Base-by-base conservation (phyloP, 2,797 vertebrate genomes). In the Onychomys arenicola region DNA sequence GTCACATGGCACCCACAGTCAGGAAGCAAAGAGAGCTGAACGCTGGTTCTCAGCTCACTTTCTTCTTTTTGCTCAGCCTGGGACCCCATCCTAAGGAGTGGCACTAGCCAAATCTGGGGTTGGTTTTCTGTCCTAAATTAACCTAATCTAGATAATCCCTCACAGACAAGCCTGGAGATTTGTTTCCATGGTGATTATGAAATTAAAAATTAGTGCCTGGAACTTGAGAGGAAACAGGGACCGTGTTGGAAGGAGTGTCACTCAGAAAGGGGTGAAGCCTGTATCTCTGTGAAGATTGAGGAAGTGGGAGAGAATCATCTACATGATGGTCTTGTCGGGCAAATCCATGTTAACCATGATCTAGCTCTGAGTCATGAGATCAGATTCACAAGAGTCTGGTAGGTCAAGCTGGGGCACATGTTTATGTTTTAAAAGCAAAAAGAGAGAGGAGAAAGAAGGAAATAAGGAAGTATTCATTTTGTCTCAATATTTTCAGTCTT, bases 221-320 rank as follows among this genome's bases (percentile, higher is more conserved):
- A 84, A 86, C 21, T 89, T 40, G 23, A 83, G 52, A 78, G 21
- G 29, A 89, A 71, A 57, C 27, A 75, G 78, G 87, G 46, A 78
- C 49, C 46, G 40, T 89, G 21, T 29, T 83, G 69, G 61, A 37
- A 76, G 76, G 37, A 10, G 19, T 6, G 6, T 23, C 23, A 34
- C 11, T 14, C 76, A 1, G 6, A 37, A 67, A 73, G 17, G 8
- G 67, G 37, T 84, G 55, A 65, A 40, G 37, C 5, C 46, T 2
- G 0, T 13, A 5, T 0, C 10, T 19, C 73, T 5, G 19, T 23
- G 13, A 34, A 21, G 32, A 19, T 10, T 10, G 10, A 16, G 0
- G 37, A 19, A 19, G n/a, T 2, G n/a, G 23, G 76, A 13, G 23
- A 23, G 1, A 43, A 8, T 10, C 5, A 52, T 49, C n/a, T 25